Percentiles rank a stretch among this genome's conserved stretches.
These are phyloP conservation scores for Tapera naevia DNA, from an alignment of 2,797 vertebrate genomes.

Conservation along the genomic window DNA sequence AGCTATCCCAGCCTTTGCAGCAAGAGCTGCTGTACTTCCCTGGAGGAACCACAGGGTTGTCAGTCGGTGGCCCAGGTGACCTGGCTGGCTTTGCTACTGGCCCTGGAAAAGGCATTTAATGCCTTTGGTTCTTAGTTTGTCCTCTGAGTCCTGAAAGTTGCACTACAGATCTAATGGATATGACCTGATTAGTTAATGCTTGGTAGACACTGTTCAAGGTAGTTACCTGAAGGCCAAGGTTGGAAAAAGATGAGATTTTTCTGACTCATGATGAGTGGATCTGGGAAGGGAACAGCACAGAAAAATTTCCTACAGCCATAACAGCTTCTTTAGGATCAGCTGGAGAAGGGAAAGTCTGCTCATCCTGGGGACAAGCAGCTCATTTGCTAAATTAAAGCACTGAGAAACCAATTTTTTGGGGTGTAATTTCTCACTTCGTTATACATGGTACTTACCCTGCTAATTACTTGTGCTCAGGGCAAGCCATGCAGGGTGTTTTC, in stretches of 20 bases:
- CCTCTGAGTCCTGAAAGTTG: background rate
- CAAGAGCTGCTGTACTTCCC: background rate
- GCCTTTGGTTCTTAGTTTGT: background rate
- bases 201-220: background rate
- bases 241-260: background rate
- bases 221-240: background rate
- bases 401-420: background rate
- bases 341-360: background rate
- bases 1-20: background rate
- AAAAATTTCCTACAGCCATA: background rate
- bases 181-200: background rate
- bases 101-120: background rate
- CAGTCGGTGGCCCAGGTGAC: background rate
- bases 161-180: background rate
- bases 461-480: background rate
- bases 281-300: background rate
- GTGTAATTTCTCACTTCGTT: background rate
- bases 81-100: background rate
- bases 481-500: background rate
- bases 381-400: background rate
- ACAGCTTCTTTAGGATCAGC: background rate
- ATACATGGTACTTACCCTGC: background rate
- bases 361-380: accelerated
- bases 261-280: background rate
- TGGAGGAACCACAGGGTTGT: background rate